A percentile compares a stretch with the other conserved stretches of the same genome.
Evolutionary conservation across 30 jellyfish, hydroid and myxozoan genomes (phyloP).

Genomic region (Phacellophora camtschatica): DNA sequence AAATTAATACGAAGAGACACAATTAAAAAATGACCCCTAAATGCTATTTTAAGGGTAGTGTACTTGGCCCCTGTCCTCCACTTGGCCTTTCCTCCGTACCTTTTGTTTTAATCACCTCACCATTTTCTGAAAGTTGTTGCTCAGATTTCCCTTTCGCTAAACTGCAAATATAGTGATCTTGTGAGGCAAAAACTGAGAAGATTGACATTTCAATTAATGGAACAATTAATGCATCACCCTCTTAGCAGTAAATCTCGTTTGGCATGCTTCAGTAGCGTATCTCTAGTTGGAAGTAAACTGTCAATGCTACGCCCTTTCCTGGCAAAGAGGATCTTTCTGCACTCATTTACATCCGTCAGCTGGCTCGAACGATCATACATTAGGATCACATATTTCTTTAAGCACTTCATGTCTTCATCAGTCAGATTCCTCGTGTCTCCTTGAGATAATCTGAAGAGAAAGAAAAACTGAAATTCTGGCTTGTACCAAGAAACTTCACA

Average conservation of each 20-base stretch:
- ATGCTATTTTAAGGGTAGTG: neutral
- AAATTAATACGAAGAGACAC: neutral
- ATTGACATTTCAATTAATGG: neutral
- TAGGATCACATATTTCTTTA: neutral
- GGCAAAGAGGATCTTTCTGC: neutral
- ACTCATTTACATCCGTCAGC: neutral
- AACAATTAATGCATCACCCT: too few relatives aligned
- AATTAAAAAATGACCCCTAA: neutral
- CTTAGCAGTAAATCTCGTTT: too few relatives aligned
- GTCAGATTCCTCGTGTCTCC: neutral
- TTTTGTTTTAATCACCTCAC: too few relatives aligned
- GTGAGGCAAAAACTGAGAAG: neutral
- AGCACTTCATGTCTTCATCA: neutral
- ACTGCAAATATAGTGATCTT: neutral
- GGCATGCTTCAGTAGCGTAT: too few relatives aligned
- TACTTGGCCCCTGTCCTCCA: constrained; percentile 8
- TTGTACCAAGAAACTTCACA: neutral
- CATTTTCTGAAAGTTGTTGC: too few relatives aligned
- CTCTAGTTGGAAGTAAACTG: too few relatives aligned
- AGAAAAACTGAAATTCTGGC: neutral
- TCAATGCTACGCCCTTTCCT: too few relatives aligned
- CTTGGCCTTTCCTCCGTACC: neutral
- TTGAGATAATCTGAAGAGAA: neutral
- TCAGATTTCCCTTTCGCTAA: neutral
- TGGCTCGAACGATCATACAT: constrained; percentile 6